Evolutionary conservation across 2,888 invertebrate genomes (phyloP).

Genomic region (Hirtodrosophila cameraria): DNA sequence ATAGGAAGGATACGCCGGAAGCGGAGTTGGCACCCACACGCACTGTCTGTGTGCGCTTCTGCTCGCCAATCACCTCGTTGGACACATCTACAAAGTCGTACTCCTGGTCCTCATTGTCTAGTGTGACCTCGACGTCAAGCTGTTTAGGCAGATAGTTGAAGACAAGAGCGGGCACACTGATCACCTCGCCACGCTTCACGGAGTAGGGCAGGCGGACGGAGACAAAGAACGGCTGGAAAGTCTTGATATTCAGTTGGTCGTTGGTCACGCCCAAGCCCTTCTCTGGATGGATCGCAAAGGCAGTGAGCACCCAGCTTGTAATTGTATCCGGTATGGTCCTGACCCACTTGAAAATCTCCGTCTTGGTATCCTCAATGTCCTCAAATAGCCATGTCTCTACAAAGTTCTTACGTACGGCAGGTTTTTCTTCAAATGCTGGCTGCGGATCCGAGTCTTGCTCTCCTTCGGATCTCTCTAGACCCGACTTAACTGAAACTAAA

Average conservation of each 20-base stretch:
- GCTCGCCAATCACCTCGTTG: slow-evolving; percentile 93
- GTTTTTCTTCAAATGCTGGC: background rate
- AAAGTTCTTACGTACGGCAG: slow-evolving; percentile 86
- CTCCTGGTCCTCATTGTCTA: slow-evolving; percentile 91
- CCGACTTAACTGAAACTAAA: too few relatives aligned
- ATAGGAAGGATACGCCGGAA: slow-evolving; percentile 92
- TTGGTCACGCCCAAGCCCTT: slow-evolving; percentile 91
- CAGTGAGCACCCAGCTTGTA: slow-evolving; percentile 92
- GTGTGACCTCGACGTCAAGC: slow-evolving; percentile 90
- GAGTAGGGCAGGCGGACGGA: slow-evolving; percentile 94
- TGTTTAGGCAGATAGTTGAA: slow-evolving; percentile 93
- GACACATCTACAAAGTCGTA: slow-evolving; percentile 94
- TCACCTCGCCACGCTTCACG: slow-evolving; percentile 94
- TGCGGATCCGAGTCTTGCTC: background rate
- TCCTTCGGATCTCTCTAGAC: background rate
- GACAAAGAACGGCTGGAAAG: slow-evolving; percentile 93
- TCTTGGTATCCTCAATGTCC: slow-evolving; percentile 82
- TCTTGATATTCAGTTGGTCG: slow-evolving; percentile 87
- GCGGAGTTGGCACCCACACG: slow-evolving; percentile 89
- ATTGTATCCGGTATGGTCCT: slow-evolving; percentile 90
- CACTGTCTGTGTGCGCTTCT: slow-evolving; percentile 89
- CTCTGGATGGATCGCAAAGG: slow-evolving; percentile 90
- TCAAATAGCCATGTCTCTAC: slow-evolving; percentile 89
- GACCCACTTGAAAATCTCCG: slow-evolving; percentile 69
- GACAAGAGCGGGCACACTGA: slow-evolving; percentile 93